Conservation (phyloP, 2,888 invertebrate genomes). For the Metellina segmentata region DNA sequence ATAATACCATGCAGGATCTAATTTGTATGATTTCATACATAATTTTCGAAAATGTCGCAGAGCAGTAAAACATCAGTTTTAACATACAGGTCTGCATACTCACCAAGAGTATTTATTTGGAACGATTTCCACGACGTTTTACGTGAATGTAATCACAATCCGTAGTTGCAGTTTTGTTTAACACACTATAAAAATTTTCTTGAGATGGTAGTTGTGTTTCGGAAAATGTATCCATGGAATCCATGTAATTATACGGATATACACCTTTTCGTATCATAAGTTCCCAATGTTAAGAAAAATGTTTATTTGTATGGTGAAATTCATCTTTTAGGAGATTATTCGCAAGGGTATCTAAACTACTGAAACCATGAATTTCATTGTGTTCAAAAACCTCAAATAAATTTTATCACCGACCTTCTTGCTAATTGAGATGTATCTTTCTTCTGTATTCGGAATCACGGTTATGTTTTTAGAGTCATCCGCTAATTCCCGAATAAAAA, state of each 20-base stretch:
- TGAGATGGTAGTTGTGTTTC: too few species aligned
- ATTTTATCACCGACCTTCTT: too few species aligned
- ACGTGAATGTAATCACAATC: neutral
- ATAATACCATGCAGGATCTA: constrained; percentile 78
- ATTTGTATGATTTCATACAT: too few species aligned
- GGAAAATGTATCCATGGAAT: too few species aligned
- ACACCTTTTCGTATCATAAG: constrained; percentile 74
- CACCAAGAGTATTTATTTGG: neutral
- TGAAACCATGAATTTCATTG: too few species aligned
- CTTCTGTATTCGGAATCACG: too few species aligned
- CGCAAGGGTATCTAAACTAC: constrained; percentile 52
- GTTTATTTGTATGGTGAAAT: constrained; percentile 77
- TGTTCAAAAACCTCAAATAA: too few species aligned
- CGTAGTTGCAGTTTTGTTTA: constrained; percentile 40
- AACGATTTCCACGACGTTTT: neutral
- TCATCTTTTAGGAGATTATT: constrained; percentile 75
- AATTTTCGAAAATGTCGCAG: too few species aligned
- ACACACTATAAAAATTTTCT: constrained; percentile 77
- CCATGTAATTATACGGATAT: too few species aligned
- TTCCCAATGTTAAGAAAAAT: constrained; percentile 77
- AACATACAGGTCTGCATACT: constrained; percentile 74
- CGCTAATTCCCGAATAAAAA: neutral
- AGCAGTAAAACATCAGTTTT: too few species aligned
- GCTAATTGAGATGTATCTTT: constrained; percentile 38
- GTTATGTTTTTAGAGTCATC: too few species aligned